Base-by-base conservation (phyloP, 2,797 vertebrate species). In the Sebastes hopkinsi region DNA sequence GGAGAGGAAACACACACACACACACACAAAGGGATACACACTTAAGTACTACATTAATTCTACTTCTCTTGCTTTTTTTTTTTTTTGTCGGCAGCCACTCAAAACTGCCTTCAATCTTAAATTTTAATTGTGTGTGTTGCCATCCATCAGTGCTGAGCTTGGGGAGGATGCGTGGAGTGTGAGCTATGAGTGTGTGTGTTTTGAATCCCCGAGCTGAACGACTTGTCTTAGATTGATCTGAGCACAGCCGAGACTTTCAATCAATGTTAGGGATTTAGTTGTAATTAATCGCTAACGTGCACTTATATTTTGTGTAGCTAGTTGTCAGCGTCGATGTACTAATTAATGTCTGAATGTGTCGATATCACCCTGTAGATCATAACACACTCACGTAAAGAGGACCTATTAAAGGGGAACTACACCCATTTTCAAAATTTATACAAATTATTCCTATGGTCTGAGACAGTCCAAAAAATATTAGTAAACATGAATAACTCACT, bases 261-360 rank as follows among this genome's bases (percentile, higher is more conserved):
- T 94, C 89, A 93, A 89, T 91, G 83, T 74, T 70, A 55, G 80
- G 67, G 74, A 83, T 88, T 84, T 79, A 42, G 64, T 20, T 73
- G 77, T 81, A 88, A 90, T 90, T 84, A 85, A 82, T 89, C 22
- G 12, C 82, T 80, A 72, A 89, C 73, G 81, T 70, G 32, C 52
- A 23, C 42, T n/a, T 72, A 67, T 52, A 75, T 69, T 77, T 75
- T 70, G 32, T 55, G 42, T 13, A 29, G 20, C 32, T 32, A 16
- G 64, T 72, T 78, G 64, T 64, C 13, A 56, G 22, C 42, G 46
- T 56, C 61, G 38, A 78, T 70, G 30, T 30, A 30, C 23, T 75
- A 79, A 78, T 75, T 18, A 70, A 55, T 29, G 10, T 32, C 16
- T 61, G 4, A 6, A 6, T 64, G 46, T 14, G 25, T 36, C 60